Evolutionary conservation across 2,888 invertebrate genomes (phyloP).

Genomic region (Pseudococcus viburni): DNA sequence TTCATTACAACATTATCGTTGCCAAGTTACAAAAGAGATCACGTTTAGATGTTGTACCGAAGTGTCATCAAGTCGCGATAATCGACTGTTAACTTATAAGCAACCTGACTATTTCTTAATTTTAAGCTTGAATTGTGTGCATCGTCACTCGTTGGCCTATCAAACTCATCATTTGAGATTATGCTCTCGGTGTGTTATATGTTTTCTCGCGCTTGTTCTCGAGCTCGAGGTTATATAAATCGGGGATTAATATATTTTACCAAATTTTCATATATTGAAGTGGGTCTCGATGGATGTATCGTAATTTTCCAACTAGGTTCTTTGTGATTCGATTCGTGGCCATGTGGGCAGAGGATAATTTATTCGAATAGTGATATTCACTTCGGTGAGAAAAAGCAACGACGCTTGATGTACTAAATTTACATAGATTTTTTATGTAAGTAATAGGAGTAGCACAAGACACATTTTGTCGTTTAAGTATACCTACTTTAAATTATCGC

Average conservation of each 20-base stretch:
- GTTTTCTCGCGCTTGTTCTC: neutral
- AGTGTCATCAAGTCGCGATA: conserved; percentile 53
- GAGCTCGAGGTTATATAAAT: neutral
- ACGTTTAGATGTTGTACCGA: conserved; percentile 52
- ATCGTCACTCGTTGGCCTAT: conserved; percentile 1
- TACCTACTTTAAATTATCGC: no score
- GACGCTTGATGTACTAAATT: neutral
- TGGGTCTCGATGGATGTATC: neutral
- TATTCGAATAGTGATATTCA: neutral
- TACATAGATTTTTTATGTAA: neutral
- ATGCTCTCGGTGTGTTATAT: neutral
- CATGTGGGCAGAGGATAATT: neutral
- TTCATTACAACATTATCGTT: conserved; percentile 51
- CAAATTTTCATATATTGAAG: conserved; percentile 2
- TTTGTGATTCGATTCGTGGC: neutral
- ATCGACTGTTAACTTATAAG: conserved; percentile 57
- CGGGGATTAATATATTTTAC: neutral
- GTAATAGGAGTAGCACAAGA: no score
- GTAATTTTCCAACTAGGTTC: neutral
- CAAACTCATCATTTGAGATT: neutral
- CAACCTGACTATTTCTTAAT: conserved; percentile 51
- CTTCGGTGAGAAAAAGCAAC: neutral
- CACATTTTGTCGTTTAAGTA: no score
- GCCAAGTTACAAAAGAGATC: conserved; percentile 55
- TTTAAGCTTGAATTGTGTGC: conserved; percentile 30